Evolutionary conservation across 2,888 invertebrate species (phyloP).

Genomic region (Amiota minor): DNA sequence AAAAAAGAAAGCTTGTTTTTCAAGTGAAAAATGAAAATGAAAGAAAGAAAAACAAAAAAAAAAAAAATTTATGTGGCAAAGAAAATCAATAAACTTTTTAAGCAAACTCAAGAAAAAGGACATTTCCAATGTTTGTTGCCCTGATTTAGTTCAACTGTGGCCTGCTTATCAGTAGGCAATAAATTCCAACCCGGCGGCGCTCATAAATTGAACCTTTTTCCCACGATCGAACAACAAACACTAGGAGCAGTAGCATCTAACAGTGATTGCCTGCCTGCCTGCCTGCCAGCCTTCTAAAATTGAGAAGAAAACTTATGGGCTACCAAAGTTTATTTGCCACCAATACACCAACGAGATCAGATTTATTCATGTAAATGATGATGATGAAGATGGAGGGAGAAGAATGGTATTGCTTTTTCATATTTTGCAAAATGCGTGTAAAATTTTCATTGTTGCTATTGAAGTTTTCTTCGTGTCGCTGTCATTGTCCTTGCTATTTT

Average conservation of each 20-base stretch:
- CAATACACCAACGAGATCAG: no score
- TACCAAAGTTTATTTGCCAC: no score
- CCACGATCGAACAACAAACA: slow-evolving; percentile 41
- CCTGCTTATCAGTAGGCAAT: slow-evolving; percentile 67
- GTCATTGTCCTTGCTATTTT: no score
- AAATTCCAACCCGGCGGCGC: slow-evolving; percentile 61
- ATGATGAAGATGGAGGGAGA: no score
- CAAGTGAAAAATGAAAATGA: slow-evolving; percentile 1
- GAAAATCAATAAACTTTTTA: slow-evolving; percentile 59
- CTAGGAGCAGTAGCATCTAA: no score
- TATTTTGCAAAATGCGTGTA: no score
- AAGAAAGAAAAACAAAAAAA: neutral
- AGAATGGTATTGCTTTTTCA: no score
- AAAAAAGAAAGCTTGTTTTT: slow-evolving; percentile 11
- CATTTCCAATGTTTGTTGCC: slow-evolving; percentile 28
- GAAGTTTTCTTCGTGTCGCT: slow-evolving; percentile 12
- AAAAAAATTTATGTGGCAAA: slow-evolving; percentile 59
- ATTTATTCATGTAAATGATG: no score
- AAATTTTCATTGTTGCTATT: neutral
- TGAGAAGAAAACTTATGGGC: no score
- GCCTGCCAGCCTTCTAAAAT: no score
- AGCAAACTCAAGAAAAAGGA: slow-evolving; percentile 23
- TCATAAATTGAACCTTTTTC: slow-evolving; percentile 59
- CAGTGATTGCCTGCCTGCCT: no score
- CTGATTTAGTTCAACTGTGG: slow-evolving; percentile 43